Conservation (phyloP, 1,140 invertebrate species). For the Calliopsis andreniformis region DNA sequence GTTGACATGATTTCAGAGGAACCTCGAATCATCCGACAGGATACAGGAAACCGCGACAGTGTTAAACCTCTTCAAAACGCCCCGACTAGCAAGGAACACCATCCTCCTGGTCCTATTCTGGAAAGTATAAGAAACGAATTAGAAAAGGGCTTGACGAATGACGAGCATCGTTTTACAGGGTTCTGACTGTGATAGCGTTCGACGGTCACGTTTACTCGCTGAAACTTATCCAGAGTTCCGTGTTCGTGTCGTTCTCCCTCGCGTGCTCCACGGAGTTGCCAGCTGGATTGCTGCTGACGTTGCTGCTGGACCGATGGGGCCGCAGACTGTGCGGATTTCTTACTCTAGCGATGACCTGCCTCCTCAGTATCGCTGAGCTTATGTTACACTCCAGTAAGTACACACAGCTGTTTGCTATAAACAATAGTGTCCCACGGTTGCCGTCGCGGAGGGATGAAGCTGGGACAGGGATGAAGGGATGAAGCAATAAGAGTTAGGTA, state of each 20-base stretch:
- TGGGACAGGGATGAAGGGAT: too few relatives aligned
- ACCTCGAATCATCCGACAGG: conserved; percentile 62
- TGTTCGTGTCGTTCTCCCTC: conserved; percentile 87
- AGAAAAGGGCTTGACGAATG: background rate
- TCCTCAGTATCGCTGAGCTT: conserved; percentile 81
- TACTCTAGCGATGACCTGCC: conserved; percentile 81
- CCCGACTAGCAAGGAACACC: conserved; percentile 82
- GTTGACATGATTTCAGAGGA: conserved; percentile 64
- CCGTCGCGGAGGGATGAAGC: too few relatives aligned
- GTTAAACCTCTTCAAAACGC: conserved; percentile 83
- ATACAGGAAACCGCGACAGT: conserved; percentile 79
- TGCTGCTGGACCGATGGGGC: conserved; percentile 86
- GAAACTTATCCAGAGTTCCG: conserved; percentile 84
- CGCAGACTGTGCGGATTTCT: conserved; percentile 83
- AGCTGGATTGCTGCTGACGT: conserved; percentile 85
- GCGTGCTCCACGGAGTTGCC: conserved; percentile 87
- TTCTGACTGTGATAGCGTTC: conserved; percentile 84
- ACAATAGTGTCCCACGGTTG: too few relatives aligned
- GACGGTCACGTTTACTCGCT: conserved; percentile 87
- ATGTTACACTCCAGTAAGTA: conserved; percentile 71
- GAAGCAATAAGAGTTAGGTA: too few relatives aligned
- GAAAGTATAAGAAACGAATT: conserved; percentile 61
- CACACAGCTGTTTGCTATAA: background rate
- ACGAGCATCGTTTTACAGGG: conserved; percentile 78
- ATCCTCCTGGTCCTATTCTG: conserved; percentile 83